A percentile compares a stretch with the other conserved stretches of the same genome.
phyloP scores from a whole-genome alignment of 2,113 vertebrate genomes.

The Ardeotis arabs region DNA sequence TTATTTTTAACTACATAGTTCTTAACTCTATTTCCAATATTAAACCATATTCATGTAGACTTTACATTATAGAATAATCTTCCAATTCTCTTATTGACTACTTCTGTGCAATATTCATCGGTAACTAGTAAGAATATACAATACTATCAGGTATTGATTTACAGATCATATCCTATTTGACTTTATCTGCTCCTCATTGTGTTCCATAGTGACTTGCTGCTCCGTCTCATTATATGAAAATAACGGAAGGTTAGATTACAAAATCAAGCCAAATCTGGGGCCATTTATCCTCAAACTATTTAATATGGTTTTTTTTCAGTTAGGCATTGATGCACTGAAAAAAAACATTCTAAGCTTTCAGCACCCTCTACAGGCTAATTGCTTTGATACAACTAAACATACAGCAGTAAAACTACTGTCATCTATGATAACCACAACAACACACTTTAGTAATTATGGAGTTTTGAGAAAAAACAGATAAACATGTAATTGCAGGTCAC shows the following conservation, averaged over 20 bases:
- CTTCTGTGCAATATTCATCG: not conserved
- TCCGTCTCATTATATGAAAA: constrained; percentile 3
- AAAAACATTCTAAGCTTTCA: constrained; percentile 72
- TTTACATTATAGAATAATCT: not conserved
- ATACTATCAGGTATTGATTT: not conserved
- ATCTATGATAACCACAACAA: not conserved
- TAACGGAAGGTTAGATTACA: not conserved
- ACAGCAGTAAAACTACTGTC: not conserved
- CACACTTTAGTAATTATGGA: not conserved
- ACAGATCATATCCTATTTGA: not conserved
- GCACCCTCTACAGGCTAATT: constrained; percentile 83
- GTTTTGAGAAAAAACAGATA: not conserved
- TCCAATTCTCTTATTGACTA: not conserved
- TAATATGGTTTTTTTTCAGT: not conserved
- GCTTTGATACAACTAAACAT: constrained; percentile 32
- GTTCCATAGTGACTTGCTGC: not conserved
- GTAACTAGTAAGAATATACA: not conserved
- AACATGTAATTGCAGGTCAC: not conserved
- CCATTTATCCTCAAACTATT: not conserved
- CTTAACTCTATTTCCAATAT: not conserved
- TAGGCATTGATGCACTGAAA: not conserved
- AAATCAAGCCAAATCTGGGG: not conserved
- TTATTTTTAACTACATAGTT: not conserved
- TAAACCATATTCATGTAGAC: not conserved
- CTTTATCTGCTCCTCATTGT: not conserved